Conservation (phyloP, 64 coral and sea anemone species). For the Actinia tenebrosa region DNA sequence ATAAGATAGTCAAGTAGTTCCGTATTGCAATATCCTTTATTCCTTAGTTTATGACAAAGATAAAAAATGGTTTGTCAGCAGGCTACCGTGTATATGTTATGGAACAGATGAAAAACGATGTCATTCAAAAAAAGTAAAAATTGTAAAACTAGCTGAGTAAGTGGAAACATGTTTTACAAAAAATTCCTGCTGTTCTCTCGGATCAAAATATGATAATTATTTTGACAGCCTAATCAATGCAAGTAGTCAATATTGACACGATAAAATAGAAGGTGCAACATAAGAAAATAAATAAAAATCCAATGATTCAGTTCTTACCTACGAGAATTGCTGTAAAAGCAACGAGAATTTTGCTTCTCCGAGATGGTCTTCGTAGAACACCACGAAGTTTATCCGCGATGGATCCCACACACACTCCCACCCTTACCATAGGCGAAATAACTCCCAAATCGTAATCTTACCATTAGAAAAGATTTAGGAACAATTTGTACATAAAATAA, state of each 20-base stretch:
- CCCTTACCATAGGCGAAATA: constrained; percentile 14
- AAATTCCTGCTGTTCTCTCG: neutral
- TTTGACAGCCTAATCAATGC: neutral
- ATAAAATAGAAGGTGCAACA: neutral
- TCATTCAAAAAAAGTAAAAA: too few species aligned
- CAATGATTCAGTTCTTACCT: neutral
- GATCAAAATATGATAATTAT: neutral
- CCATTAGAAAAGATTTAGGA: neutral
- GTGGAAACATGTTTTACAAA: too few species aligned
- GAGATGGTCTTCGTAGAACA: constrained; percentile 3
- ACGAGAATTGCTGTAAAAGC: neutral
- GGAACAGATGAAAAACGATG: too few species aligned
- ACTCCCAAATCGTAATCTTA: neutral
- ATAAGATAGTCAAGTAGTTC: too few species aligned
- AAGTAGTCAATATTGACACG: neutral
- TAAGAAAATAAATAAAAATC: neutral
- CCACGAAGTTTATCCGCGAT: constrained; percentile 8
- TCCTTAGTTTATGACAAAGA: too few species aligned
- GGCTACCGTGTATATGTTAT: too few species aligned
- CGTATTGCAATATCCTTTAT: too few species aligned
- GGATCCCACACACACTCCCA: neutral
- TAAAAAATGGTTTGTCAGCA: too few species aligned
- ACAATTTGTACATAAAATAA: neutral
- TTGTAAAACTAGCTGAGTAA: too few species aligned
- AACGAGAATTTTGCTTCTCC: neutral